Conservation (phyloP, 2,888 invertebrate species). For the Cerceris ruficornis region DNA sequence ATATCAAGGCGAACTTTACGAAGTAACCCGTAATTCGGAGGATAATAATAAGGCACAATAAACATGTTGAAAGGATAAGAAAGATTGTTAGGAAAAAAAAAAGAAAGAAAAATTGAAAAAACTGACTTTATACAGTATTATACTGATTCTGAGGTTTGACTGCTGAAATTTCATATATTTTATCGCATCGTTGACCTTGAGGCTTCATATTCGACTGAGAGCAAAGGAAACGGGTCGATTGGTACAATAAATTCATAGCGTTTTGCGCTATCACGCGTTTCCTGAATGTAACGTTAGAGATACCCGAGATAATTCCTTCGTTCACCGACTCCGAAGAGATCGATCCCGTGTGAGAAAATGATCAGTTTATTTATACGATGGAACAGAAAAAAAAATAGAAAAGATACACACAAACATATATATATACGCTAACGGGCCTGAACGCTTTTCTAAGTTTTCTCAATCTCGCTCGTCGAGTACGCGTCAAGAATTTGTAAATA, state of each 20-base stretch:
- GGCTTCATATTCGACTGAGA: slow-evolving; percentile 54
- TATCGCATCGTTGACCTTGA: slow-evolving; percentile 56
- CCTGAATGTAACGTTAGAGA: neutral
- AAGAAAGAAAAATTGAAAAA: slow-evolving; percentile 38
- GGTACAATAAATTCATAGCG: slow-evolving; percentile 36
- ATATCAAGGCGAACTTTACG: neutral
- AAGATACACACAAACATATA: slow-evolving; percentile 9
- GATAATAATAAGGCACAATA: neutral
- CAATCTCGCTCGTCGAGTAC: slow-evolving; percentile 16
- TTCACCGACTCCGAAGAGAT: neutral
- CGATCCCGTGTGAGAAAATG: neutral
- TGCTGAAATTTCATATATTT: slow-evolving; percentile 54
- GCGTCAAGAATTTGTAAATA: slow-evolving; percentile 48
- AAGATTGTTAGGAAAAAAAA: slow-evolving; percentile 44
- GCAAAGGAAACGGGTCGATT: slow-evolving; percentile 28
- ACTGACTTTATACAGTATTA: slow-evolving; percentile 57
- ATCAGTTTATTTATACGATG: neutral
- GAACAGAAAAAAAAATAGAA: neutral
- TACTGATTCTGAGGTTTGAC: slow-evolving; percentile 35
- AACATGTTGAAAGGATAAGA: slow-evolving; percentile 10
- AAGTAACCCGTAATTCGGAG: too few species aligned
- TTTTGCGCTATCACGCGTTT: slow-evolving; percentile 3
- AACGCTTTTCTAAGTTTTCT: slow-evolving; percentile 38
- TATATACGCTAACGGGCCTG: slow-evolving; percentile 43
- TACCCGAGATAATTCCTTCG: neutral